Base-by-base conservation (phyloP, 2,888 invertebrate genomes). In the Meteorus cinctellus region DNA sequence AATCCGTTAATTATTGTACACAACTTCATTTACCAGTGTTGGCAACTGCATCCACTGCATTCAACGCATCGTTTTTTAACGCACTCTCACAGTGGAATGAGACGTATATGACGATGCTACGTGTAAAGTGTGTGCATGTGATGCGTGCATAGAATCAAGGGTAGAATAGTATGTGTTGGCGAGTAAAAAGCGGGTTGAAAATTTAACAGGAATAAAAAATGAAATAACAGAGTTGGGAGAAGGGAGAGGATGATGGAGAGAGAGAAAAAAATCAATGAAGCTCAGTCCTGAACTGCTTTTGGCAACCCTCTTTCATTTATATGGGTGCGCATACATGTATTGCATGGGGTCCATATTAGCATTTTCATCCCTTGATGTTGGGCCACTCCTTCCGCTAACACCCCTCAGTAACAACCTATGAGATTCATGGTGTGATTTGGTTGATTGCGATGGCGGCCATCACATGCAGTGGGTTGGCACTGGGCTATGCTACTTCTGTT, bases 181-280 rank as follows among this genome's bases (percentile, higher is more conserved):
- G 65, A 36, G 34, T 74, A 74, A 66, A 74, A 69, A 51, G 71
- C 75, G 79, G 75, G 75, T 41, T 73, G 76, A 81, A 76, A 78
- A 78, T 75, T 77, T 63, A 77, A 65, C 78, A 51, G 36, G 27
- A 74, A 45, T 60, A 68, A 69, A 48, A 55, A 55, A 55, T 55
- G n/a, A 55, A 19, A 55, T 45, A 69, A 34, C 34, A 63, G 41
- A 62, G 24, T 55, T 24, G 69, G 51, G 60, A 59, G 68, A 74
- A 19, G 62, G 41, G 75, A 55, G 63, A 70, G 65, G 48, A 70
- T 65, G 63, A 74, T 67, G 55, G 81, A 74, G 79, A 75, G 79
- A 70, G 77, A 83, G 83, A 24, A 24, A 87, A 88, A 88, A 88
- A 88, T 88, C 88, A 87, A 88, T 88, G 84, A 84, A 88, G 88